These are phyloP conservation scores for Ciconia maguari DNA, from an alignment of 2,113 vertebrate genomes.

Conservation along the genomic window DNA sequence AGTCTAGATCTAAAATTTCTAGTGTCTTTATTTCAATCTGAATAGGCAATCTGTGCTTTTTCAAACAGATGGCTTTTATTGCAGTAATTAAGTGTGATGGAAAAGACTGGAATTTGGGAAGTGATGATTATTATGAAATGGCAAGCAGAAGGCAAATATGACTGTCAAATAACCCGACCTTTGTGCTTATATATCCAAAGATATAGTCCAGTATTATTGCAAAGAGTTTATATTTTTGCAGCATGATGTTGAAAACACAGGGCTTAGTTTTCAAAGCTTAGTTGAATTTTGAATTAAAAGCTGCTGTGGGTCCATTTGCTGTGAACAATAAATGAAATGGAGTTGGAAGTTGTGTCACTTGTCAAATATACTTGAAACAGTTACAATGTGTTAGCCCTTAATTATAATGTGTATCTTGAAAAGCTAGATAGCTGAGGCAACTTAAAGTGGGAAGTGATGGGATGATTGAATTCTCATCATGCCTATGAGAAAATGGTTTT, in stretches of 20 bases:
- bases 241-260: not conserved
- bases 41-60: not conserved
- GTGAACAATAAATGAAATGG: not conserved
- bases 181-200: not conserved
- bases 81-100: not conserved
- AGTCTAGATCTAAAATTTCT: not conserved
- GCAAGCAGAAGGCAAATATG: not conserved
- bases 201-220: not conserved
- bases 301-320: not conserved
- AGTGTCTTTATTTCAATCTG: not conserved
- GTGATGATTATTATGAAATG: not conserved
- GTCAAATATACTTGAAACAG: not conserved
- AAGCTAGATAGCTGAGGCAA: not conserved
- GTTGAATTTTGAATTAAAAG: not conserved
- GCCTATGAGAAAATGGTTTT: not conserved
- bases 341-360: not conserved
- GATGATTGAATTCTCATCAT: not conserved
- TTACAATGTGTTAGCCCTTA: not conserved
- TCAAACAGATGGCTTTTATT: slow-evolving; percentile 15
- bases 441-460: not conserved
- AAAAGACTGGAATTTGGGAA: not conserved
- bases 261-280: not conserved
- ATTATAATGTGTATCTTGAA: not conserved
- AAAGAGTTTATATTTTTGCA: not conserved
- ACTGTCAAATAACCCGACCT: not conserved